Evolutionary conservation across 1,140 invertebrate genomes (phyloP).

Genomic region (Berghia stephanieae): DNA sequence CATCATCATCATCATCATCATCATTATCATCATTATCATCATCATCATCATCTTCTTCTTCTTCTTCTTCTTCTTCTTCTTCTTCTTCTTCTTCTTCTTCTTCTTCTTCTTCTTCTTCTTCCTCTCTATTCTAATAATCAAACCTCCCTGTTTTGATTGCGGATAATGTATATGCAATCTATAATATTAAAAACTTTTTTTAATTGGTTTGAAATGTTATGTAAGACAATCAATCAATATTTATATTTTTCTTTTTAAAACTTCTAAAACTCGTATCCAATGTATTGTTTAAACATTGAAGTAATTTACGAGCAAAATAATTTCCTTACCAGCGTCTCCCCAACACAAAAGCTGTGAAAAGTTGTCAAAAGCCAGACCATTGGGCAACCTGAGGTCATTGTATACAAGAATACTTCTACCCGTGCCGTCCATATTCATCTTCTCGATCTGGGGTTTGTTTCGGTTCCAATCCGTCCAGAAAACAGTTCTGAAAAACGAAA

Average conservation of each 20-base stretch:
- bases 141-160: too few relatives aligned
- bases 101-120: too few relatives aligned
- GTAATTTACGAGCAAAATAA: neutral
- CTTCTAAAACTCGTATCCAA: neutral
- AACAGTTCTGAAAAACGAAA: constrained; percentile 77
- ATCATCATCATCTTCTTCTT: too few relatives aligned
- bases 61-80: too few relatives aligned
- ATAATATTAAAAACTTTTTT: too few relatives aligned
- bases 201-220: too few relatives aligned
- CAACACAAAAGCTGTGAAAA: constrained; percentile 91
- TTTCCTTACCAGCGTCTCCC: constrained; percentile 86
- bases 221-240: neutral
- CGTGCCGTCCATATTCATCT: constrained; percentile 90
- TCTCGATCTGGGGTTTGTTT: constrained; percentile 89
- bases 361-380: constrained; percentile 76
- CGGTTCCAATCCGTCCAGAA: constrained; percentile 99
- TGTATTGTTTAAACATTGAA: neutral
- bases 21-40: too few relatives aligned
- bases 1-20: too few relatives aligned
- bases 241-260: neutral
- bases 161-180: too few relatives aligned
- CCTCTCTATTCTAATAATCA: too few relatives aligned
- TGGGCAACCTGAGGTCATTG: constrained; percentile 71
- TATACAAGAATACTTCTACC: constrained; percentile 73
- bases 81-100: too few relatives aligned